Conservation (phyloP, 2,797 vertebrate species). For the Sitta carolinensis region DNA sequence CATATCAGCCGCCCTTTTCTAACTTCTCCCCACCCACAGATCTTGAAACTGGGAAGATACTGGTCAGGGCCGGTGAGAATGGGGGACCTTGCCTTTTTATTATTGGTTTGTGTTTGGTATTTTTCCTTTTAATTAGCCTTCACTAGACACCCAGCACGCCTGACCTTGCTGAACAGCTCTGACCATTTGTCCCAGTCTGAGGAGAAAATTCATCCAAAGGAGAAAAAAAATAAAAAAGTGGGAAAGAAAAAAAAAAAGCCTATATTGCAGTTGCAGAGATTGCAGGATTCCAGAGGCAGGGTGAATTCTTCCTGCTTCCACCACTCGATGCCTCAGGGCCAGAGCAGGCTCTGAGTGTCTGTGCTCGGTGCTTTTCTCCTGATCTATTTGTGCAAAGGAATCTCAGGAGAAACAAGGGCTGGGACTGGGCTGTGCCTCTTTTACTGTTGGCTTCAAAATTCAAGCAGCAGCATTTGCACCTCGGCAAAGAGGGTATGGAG, state of each 20-base stretch:
- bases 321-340: neutral
- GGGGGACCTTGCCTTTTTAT: neutral
- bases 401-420: neutral
- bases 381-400: neutral
- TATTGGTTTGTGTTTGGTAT: neutral
- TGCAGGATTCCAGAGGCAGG: neutral
- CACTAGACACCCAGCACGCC: accelerated
- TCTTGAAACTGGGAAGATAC: neutral
- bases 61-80: neutral
- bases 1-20: neutral
- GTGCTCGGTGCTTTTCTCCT: neutral
- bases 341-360: accelerated
- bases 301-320: neutral
- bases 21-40: neutral
- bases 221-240: too few relatives aligned
- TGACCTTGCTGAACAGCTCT: neutral
- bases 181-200: neutral
- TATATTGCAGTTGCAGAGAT: neutral
- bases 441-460: neutral
- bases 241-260: accelerated
- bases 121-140: neutral
- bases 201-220: neutral
- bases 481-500: neutral
- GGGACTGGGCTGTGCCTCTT: neutral
- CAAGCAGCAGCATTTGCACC: neutral